phyloP scores from a whole-genome alignment of 2,888 invertebrate species.

The Sinelater perroti region DNA sequence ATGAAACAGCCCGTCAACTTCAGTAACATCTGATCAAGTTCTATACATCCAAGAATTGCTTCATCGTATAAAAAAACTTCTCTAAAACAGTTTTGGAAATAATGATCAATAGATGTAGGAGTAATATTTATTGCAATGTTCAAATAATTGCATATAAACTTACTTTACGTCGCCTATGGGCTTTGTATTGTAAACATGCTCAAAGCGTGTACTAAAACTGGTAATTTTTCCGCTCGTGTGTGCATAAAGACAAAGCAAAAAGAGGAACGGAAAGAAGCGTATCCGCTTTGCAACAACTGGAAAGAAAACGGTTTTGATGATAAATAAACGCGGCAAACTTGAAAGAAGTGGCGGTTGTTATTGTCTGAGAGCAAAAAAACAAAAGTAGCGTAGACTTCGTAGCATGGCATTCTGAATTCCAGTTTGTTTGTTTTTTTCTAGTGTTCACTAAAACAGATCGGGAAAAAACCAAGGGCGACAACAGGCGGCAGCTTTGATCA shows the following conservation, averaged over 20 bases:
- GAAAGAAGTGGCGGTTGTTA: constrained; percentile 16
- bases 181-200: no score
- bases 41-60: no score
- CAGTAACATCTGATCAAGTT: no score
- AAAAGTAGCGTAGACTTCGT: constrained; percentile 8
- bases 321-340: constrained; percentile 16
- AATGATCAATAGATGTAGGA: no score
- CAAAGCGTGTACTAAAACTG: no score
- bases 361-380: constrained; percentile 9
- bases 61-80: no score
- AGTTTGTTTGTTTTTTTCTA: constrained; percentile 17
- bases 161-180: no score
- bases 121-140: no score
- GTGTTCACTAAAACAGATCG: constrained; percentile 16
- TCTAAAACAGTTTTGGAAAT: no score
- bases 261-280: background rate
- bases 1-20: no score
- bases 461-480: constrained; percentile 22
- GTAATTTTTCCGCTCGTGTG: no score
- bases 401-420: constrained; percentile 1
- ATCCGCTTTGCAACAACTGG: constrained; percentile 12
- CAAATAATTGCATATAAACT: no score
- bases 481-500: constrained; percentile 23
- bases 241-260: background rate
- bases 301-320: constrained; percentile 18